Evolutionary conservation across 2,113 vertebrate species (phyloP).

Genomic region (Spheniscus mendiculus): DNA sequence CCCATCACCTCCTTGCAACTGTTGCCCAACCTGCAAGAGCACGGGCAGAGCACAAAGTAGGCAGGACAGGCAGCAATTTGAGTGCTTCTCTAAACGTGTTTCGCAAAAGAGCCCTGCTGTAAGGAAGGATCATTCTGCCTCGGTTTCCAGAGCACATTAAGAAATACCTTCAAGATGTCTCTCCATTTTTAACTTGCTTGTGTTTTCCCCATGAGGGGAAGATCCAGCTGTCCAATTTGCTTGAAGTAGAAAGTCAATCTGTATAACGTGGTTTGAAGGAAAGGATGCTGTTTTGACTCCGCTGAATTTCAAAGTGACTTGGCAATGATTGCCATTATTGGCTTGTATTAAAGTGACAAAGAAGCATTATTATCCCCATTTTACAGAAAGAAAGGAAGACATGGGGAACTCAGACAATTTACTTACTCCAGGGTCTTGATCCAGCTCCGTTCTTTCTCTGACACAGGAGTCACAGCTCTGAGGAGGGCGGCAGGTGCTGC

Average conservation of each 20-base stretch:
- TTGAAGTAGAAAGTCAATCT: neutral
- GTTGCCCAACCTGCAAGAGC: neutral
- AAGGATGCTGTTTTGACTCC: neutral
- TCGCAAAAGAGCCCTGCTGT: neutral
- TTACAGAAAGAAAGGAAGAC: neutral
- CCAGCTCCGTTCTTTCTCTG: neutral
- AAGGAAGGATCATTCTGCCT: neutral
- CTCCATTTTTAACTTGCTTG: neutral
- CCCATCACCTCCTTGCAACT: rapidly evolving
- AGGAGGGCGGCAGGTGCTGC: neutral
- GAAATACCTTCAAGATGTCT: neutral
- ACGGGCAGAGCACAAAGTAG: rapidly evolving
- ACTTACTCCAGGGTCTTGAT: neutral
- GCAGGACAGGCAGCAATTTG: neutral
- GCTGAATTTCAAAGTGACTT: neutral
- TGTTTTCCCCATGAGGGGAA: neutral
- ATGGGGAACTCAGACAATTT: neutral
- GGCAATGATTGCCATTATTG: neutral
- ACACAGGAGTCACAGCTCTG: neutral
- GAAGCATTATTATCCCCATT: neutral
- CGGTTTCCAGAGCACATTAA: neutral
- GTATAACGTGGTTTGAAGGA: neutral
- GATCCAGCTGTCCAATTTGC: neutral
- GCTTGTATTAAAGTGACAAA: neutral
- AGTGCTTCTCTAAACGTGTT: neutral